Percentiles rank a stretch among this genome's conserved stretches.
Evolutionary conservation across 2,888 invertebrate genomes (phyloP).

Genomic region (Iselma pallidipennis): DNA sequence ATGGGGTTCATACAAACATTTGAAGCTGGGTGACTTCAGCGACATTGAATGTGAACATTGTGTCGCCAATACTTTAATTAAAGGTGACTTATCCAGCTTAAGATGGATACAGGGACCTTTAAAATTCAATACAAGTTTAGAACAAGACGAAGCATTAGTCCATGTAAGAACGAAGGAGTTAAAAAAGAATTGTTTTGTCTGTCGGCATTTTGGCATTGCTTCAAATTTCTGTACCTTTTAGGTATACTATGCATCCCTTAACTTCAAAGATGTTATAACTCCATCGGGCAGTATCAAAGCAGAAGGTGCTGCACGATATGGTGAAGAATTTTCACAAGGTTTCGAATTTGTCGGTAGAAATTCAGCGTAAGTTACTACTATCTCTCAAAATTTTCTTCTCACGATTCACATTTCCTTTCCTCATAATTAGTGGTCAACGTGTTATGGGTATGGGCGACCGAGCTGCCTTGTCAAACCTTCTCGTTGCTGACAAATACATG

Average conservation of each 20-base stretch:
- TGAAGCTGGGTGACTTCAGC: constrained; percentile 62
- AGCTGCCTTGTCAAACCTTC: constrained; percentile 62
- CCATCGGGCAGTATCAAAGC: constrained; percentile 87
- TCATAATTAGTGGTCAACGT: constrained; percentile 38
- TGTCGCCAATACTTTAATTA: constrained; percentile 83
- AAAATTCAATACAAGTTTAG: constrained; percentile 48
- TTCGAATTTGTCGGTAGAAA: constrained; percentile 66
- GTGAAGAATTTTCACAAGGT: constrained; percentile 70
- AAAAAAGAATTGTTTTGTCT: background rate
- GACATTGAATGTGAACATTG: constrained; percentile 65
- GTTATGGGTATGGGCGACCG: constrained; percentile 58
- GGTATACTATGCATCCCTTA: constrained; percentile 74
- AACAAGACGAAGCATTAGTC: constrained; percentile 10
- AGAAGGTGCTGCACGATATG: constrained; percentile 68
- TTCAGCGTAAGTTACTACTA: constrained; percentile 21
- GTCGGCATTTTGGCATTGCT: background rate
- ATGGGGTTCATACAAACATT: constrained; percentile 75
- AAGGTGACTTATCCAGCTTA: constrained; percentile 78
- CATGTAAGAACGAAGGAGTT: constrained; percentile 7
- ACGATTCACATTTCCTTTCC: no score
- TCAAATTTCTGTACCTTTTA: constrained; percentile 4
- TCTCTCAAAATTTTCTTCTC: background rate
- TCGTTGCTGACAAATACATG: no score
- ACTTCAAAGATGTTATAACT: constrained; percentile 95
- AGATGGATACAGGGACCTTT: constrained; percentile 77